phyloP scores from a whole-genome alignment of 2,113 vertebrate species.

The Alligator sinensis region DNA sequence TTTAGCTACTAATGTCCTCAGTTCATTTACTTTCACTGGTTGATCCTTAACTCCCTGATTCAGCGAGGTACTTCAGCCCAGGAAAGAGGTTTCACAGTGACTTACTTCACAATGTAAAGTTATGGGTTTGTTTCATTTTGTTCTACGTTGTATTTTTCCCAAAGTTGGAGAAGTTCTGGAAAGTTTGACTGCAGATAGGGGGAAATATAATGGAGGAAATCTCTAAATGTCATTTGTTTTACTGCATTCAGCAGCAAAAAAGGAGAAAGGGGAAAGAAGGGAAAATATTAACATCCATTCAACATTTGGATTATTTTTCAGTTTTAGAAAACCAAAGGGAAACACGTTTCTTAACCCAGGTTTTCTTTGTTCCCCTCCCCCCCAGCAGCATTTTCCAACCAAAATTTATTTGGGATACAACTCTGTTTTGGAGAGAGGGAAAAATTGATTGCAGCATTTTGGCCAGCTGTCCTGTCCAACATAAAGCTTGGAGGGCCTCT shows the following conservation, averaged over 20 bases:
- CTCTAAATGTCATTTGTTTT: rapidly evolving
- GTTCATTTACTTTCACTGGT: rapidly evolving
- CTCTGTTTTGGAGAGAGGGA: not conserved
- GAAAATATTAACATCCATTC: not conserved
- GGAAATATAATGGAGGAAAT: not conserved
- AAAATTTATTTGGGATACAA: not conserved
- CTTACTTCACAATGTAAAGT: not conserved
- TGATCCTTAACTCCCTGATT: not conserved
- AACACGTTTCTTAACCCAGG: not conserved
- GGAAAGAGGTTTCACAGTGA: not conserved
- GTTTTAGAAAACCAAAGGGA: not conserved
- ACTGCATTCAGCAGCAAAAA: rapidly evolving
- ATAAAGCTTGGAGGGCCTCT: not conserved
- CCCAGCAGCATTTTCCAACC: not conserved
- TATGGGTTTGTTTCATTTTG: not conserved
- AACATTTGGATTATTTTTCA: not conserved
- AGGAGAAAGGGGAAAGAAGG: not conserved
- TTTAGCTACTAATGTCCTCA: not conserved
- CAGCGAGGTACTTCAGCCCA: not conserved
- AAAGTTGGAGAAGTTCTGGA: not conserved
- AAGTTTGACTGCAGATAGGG: rapidly evolving
- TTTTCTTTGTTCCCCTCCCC: not conserved
- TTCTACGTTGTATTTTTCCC: not conserved
- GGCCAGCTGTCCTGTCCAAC: not conserved
- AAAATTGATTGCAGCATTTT: rapidly evolving